These are phyloP conservation scores for Nephotettix cincticeps DNA, from an alignment of 1,140 invertebrate genomes.

Conservation along the genomic window DNA sequence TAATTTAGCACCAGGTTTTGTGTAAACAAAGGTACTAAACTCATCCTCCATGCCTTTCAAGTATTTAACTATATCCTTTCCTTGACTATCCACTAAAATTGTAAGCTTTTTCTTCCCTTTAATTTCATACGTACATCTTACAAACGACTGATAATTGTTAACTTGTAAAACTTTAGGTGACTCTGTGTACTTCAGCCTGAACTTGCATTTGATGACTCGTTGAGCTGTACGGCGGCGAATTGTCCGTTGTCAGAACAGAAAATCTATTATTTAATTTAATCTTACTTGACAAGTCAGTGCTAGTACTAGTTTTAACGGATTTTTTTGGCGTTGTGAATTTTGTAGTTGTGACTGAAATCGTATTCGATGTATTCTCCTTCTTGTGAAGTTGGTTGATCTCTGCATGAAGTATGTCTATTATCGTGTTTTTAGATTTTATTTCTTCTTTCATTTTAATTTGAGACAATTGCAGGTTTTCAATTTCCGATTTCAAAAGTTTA, in stretches of 20 bases:
- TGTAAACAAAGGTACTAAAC: neutral
- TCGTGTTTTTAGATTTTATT: neutral
- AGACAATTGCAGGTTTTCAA: neutral
- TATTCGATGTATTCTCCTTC: neutral
- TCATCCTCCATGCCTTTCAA: neutral
- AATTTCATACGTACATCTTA: neutral
- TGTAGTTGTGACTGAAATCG: neutral
- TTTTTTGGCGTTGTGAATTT: neutral
- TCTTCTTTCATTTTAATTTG: neutral
- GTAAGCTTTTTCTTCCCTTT: neutral
- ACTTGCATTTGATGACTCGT: neutral
- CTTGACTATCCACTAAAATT: conserved; percentile 15
- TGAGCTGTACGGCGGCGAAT: neutral
- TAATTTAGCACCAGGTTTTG: conserved; percentile 3
- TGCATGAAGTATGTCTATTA: neutral
- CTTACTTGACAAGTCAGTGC: neutral
- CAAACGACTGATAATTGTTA: neutral
- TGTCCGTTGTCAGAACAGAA: neutral
- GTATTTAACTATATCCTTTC: neutral
- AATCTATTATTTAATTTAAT: neutral
- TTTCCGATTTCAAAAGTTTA: neutral
- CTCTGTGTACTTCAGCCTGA: neutral
- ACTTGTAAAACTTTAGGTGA: neutral
- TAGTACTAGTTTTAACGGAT: neutral
- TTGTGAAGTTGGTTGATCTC: neutral